Conservation (phyloP, 2,888 invertebrate genomes). For the Limenitis camilla region DNA sequence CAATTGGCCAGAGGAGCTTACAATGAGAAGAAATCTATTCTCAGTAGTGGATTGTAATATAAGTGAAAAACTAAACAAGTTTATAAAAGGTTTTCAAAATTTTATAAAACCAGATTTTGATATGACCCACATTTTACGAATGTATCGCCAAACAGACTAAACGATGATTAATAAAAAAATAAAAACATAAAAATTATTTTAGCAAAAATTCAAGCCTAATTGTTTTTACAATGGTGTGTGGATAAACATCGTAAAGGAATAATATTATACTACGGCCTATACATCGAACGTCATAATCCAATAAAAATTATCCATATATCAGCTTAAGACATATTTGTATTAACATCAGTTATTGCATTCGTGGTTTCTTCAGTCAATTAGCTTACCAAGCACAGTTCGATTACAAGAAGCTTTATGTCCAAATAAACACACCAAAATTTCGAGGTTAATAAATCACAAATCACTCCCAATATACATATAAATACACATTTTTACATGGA, state of each 20-base stretch:
- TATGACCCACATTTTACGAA: no score
- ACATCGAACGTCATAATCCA: constrained; percentile 1
- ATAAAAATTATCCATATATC: constrained; percentile 4
- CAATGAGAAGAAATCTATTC: no score
- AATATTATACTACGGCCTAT: constrained; percentile 8
- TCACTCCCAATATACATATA: constrained; percentile 31
- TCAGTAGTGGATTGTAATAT: neutral
- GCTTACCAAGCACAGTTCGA: constrained; percentile 31
- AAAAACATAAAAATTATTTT: no score
- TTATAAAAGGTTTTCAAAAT: no score
- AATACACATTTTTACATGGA: constrained; percentile 29
- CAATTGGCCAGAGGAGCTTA: no score
- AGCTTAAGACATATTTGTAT: constrained; percentile 20
- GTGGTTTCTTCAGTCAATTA: constrained; percentile 36
- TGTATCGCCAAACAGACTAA: no score
- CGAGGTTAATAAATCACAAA: constrained; percentile 45
- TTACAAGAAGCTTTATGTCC: constrained; percentile 15
- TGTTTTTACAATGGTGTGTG: no score
- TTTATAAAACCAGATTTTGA: no score
- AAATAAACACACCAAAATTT: constrained; percentile 29
- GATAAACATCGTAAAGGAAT: no score
- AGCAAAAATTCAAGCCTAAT: no score
- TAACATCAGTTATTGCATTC: constrained; percentile 21
- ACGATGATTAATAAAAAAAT: no score
- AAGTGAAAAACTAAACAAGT: no score